phyloP scores from a whole-genome alignment of 2,113 vertebrate genomes.

The Ciconia maguari region DNA sequence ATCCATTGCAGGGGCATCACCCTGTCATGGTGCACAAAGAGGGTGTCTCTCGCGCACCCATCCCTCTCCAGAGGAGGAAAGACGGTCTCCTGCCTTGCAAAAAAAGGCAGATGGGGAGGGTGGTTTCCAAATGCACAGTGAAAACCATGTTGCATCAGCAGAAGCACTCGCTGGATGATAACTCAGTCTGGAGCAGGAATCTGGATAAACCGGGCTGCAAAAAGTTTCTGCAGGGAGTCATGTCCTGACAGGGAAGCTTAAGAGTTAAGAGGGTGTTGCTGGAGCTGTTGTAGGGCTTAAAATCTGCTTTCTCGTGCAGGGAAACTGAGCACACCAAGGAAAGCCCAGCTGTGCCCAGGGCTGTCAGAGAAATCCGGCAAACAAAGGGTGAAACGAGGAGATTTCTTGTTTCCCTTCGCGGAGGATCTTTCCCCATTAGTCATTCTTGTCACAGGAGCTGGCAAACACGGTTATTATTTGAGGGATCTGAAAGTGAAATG shows the following conservation, averaged over 20 bases:
- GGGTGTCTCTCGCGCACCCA: not conserved
- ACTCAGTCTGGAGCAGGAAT: not conserved
- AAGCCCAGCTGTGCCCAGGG: not conserved
- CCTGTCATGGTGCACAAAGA: accelerated
- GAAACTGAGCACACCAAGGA: not conserved
- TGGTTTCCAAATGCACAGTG: not conserved
- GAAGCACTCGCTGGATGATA: not conserved
- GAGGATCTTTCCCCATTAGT: conserved; percentile 60
- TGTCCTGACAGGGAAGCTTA: not conserved
- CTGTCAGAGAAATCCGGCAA: conserved; percentile 9
- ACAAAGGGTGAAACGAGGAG: conserved; percentile 33
- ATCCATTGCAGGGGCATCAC: not conserved
- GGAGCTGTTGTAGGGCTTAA: not conserved
- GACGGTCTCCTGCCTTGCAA: not conserved
- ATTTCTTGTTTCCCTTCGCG: conserved; percentile 2
- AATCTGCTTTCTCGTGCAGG: not conserved
- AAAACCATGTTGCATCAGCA: not conserved
- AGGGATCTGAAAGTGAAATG: conserved; percentile 49
- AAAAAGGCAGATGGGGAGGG: not conserved
- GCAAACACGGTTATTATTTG: conserved; percentile 26
- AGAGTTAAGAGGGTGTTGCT: not conserved
- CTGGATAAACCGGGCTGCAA: not conserved
- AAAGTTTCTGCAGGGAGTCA: not conserved
- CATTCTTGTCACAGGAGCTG: conserved; percentile 58
- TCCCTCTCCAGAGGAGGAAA: not conserved